Percentiles rank a stretch among this genome's conserved stretches.
Conservation (phyloP, 2,888 invertebrate genomes). For the Pachydiplax longipennis region DNA sequence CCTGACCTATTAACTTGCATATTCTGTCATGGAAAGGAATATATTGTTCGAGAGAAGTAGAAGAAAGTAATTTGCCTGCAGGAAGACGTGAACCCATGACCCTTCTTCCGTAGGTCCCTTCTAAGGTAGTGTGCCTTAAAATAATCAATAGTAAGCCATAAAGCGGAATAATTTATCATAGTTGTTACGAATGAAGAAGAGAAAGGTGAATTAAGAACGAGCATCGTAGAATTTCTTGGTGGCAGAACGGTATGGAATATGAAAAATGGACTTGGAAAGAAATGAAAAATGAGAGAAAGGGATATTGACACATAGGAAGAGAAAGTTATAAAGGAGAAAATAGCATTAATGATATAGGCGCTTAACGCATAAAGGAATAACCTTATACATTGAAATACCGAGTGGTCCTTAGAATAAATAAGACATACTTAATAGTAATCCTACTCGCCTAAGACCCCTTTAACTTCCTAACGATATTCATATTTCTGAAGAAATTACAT, state of each 20-base stretch:
- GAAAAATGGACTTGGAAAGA: neutral
- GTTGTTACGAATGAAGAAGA: neutral
- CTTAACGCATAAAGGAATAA: too few relatives aligned
- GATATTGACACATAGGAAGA: neutral
- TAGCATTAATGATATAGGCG: too few relatives aligned
- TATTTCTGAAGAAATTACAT: too few relatives aligned
- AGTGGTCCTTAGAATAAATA: too few relatives aligned
- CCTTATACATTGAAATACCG: too few relatives aligned
- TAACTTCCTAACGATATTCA: too few relatives aligned
- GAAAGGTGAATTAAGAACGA: neutral
- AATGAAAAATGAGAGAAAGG: neutral
- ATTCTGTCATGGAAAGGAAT: neutral
- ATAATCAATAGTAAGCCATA: neutral
- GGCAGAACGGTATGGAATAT: neutral
- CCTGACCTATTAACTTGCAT: neutral
- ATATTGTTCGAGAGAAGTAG: neutral
- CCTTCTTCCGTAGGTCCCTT: neutral
- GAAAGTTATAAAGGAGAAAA: too few relatives aligned
- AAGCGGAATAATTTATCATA: neutral
- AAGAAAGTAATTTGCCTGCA: neutral
- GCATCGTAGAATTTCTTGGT: neutral
- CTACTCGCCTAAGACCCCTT: too few relatives aligned
- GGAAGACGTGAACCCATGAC: neutral
- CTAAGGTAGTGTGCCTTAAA: neutral
- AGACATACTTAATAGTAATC: too few relatives aligned